Percentiles rank a stretch among this genome's conserved stretches.
Conservation (phyloP, 2,888 invertebrate species). For the Mimachlamys varia region DNA sequence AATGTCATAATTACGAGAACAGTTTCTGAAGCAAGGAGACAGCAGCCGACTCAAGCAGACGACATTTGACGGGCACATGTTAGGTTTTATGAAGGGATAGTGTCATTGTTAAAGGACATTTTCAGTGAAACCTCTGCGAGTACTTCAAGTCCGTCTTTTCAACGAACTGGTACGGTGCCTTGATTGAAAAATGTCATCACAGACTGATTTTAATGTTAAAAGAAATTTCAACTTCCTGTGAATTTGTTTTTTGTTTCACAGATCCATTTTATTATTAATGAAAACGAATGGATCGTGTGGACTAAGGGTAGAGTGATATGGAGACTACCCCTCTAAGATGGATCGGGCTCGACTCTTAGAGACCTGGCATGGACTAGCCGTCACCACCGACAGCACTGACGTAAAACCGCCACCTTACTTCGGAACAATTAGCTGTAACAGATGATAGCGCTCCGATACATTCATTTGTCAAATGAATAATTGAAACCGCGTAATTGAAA, state of each 20-base stretch:
- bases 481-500: neutral
- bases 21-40: neutral
- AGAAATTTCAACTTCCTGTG: neutral
- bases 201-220: neutral
- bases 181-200: neutral
- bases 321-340: neutral
- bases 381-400: neutral
- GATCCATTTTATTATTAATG: neutral
- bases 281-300: neutral
- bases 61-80: neutral
- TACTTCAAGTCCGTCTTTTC: neutral
- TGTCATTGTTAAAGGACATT: neutral
- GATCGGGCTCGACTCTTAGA: neutral
- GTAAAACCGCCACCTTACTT: neutral
- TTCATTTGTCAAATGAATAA: slow-evolving; percentile 34
- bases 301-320: neutral
- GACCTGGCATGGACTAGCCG: neutral
- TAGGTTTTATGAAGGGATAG: neutral
- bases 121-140: neutral
- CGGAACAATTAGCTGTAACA: neutral
- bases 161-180: neutral
- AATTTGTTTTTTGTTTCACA: neutral
- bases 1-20: neutral
- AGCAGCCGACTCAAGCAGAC: neutral
- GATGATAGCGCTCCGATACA: neutral